Evolutionary conservation across 2,113 vertebrate species (phyloP).

Genomic region (Poecilia latipinna): DNA sequence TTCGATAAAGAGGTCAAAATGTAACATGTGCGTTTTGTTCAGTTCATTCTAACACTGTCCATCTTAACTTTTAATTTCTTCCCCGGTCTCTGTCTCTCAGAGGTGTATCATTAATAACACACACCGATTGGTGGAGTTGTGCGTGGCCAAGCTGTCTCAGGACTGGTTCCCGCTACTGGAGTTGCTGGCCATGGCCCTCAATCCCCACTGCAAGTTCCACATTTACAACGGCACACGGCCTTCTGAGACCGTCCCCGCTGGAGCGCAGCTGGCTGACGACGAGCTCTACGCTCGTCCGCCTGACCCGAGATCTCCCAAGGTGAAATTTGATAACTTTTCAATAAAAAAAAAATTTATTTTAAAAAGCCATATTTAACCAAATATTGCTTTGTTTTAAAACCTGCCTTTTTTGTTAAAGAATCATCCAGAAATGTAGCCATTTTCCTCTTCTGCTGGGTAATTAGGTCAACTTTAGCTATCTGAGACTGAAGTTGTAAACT

Average conservation of each 20-base stretch:
- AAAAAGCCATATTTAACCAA: too few relatives aligned
- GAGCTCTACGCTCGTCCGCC: conserved; percentile 97
- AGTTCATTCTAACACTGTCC: background rate
- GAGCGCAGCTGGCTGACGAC: conserved; percentile 94
- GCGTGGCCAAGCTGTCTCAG: conserved; percentile 99
- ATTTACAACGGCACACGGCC: conserved; percentile 99
- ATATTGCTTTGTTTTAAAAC: background rate
- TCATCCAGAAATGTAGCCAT: background rate
- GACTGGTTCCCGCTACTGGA: conserved; percentile 99
- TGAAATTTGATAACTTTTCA: conserved; percentile 39
- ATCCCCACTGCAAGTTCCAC: conserved; percentile 99
- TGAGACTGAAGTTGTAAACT: background rate
- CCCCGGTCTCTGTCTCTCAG: conserved; percentile 68
- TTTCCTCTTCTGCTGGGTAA: background rate
- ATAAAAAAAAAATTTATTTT: background rate
- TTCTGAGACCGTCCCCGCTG: conserved; percentile 96
- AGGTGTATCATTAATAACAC: conserved; percentile 99
- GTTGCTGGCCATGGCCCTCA: conserved; percentile 99
- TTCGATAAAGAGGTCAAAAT: too few relatives aligned
- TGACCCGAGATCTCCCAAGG: conserved; percentile 98
- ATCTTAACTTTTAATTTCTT: background rate
- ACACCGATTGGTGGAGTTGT: conserved; percentile 96
- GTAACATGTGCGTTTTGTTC: too few relatives aligned
- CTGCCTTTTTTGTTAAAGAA: background rate
- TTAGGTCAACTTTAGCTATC: background rate